Evolutionary conservation across 2,888 invertebrate genomes (phyloP), one percentile per base, ranked within the genome.

Genomic region (Entomobrya proxima): DNA sequence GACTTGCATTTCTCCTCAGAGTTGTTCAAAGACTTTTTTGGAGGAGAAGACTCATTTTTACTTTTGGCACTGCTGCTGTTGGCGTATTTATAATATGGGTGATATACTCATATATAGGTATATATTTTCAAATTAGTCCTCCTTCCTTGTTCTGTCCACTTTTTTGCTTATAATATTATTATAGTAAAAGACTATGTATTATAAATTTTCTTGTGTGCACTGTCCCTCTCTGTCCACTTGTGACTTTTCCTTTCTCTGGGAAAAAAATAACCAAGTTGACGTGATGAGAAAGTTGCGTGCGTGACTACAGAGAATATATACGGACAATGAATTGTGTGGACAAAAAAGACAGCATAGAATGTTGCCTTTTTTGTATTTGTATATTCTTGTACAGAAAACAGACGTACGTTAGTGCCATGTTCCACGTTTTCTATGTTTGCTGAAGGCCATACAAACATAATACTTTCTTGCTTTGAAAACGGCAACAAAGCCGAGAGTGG

Each of bases 271-370:
- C 24, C 52, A 76, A 83, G 76, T 52, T 81, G 85, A 82, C 86
- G 87, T 88, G 88, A 88, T 88, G 88, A 88, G 88, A 87, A 88
- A 84, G 84, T 88, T 85, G 88, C 88, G 88, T 88, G 88, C 83
- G 86, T 78, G 85, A 85, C 79, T 85, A 78, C 35, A 47, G 64
- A 67, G 50, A 55, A 52, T 80, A 74, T 74, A 44, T 27, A 72
- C 7, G 37, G 58, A 52, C 11, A 76, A 9, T 37, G 21, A 4
- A n/a, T 78, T 55, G 50, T 52, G 72, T 78, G 50, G 67, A 50
- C 67, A 67, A 84, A 83, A 67, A 67, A 69, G 83, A 77, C 76
- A 84, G 47, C 37, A 21, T 27, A 52, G 64, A 44, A 44, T 30
- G 37, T 11, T 21, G 21, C 44, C 13, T 40, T 40, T 40, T 15